Base-by-base conservation (phyloP, 2,113 vertebrate species). In the Lepisosteus oculatus region DNA sequence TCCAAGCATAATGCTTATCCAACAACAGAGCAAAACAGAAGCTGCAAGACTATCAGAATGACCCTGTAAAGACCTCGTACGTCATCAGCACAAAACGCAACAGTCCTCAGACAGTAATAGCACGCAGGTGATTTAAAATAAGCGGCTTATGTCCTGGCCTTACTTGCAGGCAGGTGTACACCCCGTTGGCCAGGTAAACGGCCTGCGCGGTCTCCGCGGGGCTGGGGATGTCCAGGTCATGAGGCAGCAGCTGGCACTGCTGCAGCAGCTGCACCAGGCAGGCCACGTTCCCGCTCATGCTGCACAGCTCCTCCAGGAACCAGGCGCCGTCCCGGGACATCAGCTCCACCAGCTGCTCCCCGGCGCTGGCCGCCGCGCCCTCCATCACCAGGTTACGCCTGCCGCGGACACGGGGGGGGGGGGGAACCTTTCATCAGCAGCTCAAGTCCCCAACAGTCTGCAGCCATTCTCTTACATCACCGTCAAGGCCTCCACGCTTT, bases 301-400 rank as follows among this genome's bases (percentile, higher is more conserved):
- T 96, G 84, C 96, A 98, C 1, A 99, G 93, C 87, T 99, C 97
- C 79, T 99, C 97, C 81, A 99, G 79, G 80, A 99, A 99, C 97
- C 97, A 99, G 13, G 95, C 94, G 63, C 97, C 97, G 41, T 99
- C 97, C 17, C 97, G 89, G 1, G 97, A 99, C 0, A 93, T 97
- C 78, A 99, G 81, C 74, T 98, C 97, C 4, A 98, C 93, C 69
- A 99, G 90, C 54, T 99, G 97, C 72, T 98, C 96, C 41, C 95
- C 96, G 0, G 97, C 97, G 56, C 95, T 95, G 0, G 95, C 94
- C 0, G 97, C 97, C 0, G 96, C 97, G 0, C 93, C 95, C 84
- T 99, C 97, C 97, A 99, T 99, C 87, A 98, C 96, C 74, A 99
- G 85, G 79, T 98, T 99, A 1, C 96, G 92, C 78, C 97, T 99